Evolutionary conservation across 2,888 invertebrate species (phyloP).

Genomic region (Loripinus fragilis): DNA sequence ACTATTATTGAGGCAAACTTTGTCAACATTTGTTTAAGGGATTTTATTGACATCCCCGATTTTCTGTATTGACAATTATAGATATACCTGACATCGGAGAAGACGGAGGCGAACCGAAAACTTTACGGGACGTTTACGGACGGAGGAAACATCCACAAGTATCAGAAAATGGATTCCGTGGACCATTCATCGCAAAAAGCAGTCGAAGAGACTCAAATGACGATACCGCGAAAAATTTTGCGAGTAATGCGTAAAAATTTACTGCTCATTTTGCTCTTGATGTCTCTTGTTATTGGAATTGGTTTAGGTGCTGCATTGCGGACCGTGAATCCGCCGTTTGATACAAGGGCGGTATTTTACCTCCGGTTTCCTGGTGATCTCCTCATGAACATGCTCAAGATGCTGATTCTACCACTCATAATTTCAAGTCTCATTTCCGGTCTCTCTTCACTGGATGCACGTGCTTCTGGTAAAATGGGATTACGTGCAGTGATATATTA

Average conservation of each 20-base stretch:
- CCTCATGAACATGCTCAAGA: constrained; percentile 88
- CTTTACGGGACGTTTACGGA: constrained; percentile 10
- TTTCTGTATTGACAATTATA: neutral
- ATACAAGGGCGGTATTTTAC: constrained; percentile 85
- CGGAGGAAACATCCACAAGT: neutral
- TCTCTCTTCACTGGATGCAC: constrained; percentile 94
- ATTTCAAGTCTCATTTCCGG: constrained; percentile 88
- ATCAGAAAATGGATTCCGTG: neutral
- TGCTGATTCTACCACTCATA: constrained; percentile 89
- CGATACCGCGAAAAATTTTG: constrained; percentile 13
- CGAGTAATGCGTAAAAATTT: constrained; percentile 80
- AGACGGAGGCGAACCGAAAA: neutral
- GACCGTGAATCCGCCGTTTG: constrained; percentile 87
- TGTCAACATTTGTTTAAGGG: constrained; percentile 12
- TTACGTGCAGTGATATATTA: constrained; percentile 95
- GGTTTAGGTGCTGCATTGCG: constrained; percentile 85
- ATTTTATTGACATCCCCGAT: neutral
- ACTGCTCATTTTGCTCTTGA: constrained; percentile 86
- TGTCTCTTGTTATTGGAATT: constrained; percentile 85
- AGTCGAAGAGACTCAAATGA: neutral
- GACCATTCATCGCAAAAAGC: neutral
- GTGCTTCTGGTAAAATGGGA: constrained; percentile 92
- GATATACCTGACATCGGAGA: neutral
- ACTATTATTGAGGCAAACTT: neutral
- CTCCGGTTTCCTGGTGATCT: constrained; percentile 88